Percentiles rank a stretch among this genome's conserved stretches.
Conservation (phyloP, 2,797 vertebrate genomes). For the Tadarida brasiliensis region DNA sequence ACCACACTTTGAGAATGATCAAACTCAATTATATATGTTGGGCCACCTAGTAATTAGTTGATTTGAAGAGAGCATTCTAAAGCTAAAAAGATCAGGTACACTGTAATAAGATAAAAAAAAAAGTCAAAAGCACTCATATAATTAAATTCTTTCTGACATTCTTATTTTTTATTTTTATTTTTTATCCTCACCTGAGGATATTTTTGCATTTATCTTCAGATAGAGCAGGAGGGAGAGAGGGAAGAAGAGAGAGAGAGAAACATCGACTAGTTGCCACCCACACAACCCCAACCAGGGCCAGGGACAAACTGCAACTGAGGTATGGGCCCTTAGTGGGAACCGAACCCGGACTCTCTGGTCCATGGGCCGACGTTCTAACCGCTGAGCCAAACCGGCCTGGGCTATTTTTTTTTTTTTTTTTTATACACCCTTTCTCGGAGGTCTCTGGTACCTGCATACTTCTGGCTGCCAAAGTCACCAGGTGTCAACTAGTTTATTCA, state of each 20-base stretch:
- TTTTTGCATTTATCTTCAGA: too few species aligned
- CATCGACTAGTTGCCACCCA: too few species aligned
- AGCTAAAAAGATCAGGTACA: neutral
- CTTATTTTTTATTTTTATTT: neutral
- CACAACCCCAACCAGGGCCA: too few species aligned
- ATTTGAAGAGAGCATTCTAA: slow-evolving; percentile 35
- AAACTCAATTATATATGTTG: neutral
- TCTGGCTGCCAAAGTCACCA: neutral
- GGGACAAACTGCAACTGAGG: too few species aligned
- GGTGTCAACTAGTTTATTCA: neutral
- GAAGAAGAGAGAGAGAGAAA: too few species aligned
- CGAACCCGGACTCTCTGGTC: too few species aligned
- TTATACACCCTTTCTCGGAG: neutral
- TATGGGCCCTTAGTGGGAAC: too few species aligned
- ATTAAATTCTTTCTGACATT: neutral
- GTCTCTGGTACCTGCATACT: neutral
- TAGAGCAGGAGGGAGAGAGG: too few species aligned
- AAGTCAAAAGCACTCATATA: neutral
- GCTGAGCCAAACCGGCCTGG: too few species aligned
- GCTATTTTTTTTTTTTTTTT: neutral
- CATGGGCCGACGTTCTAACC: too few species aligned
- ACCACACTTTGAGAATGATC: neutral
- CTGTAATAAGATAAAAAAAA: neutral
- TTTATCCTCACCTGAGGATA: neutral
- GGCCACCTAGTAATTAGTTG: neutral